Evolutionary conservation across 1,140 invertebrate genomes (phyloP), one percentile per base, ranked within the genome.

Genomic region (Apis cerana): DNA sequence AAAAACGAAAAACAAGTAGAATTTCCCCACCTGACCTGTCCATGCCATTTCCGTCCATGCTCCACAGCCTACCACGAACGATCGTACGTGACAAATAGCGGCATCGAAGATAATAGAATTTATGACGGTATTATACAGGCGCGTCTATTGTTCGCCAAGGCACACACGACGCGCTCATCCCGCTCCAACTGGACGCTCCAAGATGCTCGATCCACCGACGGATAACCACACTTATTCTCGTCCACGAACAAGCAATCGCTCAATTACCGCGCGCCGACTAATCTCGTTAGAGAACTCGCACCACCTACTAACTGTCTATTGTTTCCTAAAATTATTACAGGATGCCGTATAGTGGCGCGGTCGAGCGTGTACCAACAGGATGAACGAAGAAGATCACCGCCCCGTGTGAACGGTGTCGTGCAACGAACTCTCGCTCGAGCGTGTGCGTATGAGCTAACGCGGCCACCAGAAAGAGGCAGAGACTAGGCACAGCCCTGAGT

Each of bases 401-500:
- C 7, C 17, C 52, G n/a, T 17, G 68, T 52, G 23, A 27, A 70
- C 68, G 43, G 23, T 56, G 27, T 71, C 19, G 23, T 23, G 17
- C 64, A 27, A 3, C 17, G 33, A 33, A 33, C 27, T 43, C 27
- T 43, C 43, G 69, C n/a, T 54, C 11, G 17, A 58, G 58, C 21
- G 0, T n/a, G 10, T 43, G 8, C 52, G 52, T 54, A 13, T 7
- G 4, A 33, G 33, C 69, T 15, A 7, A 23, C 1, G 13, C 61
- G 13, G 43, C 3, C 50, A 48, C 56, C 82, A 17, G 43, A 52
- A 62, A 27, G n/a, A 0, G 23, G 59, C 80, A 43, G 58, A 77
- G 78, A 76, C 72, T 90, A 85, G 80, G 83, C 87, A 91, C 90
- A 71, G 87, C 83, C 90, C 91, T 92, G 89, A 75, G 72, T 43